Evolutionary conservation across 2,888 invertebrate species (phyloP).

Genomic region (Conomelus anceps): DNA sequence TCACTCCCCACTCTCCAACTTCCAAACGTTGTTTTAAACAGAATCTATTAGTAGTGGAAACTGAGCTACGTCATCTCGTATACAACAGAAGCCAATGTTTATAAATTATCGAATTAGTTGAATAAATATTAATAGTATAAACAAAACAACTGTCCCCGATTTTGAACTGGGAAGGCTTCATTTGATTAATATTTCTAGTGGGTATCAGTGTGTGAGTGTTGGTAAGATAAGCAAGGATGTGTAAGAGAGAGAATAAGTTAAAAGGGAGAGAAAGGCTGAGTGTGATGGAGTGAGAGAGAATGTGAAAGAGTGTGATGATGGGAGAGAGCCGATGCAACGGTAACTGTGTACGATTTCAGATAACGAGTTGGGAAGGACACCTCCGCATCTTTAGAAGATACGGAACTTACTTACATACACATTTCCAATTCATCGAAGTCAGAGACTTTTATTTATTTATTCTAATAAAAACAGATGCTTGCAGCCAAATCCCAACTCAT

Average conservation of each 20-base stretch:
- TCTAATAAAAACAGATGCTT: not conserved
- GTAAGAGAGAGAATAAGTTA: no score
- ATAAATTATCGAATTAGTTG: not conserved
- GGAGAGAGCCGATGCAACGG: not conserved
- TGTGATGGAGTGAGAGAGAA: no score
- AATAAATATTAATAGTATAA: not conserved
- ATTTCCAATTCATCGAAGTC: not conserved
- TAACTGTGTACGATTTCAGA: not conserved
- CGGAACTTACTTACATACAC: no score
- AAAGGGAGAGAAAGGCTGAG: not conserved
- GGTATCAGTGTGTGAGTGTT: not conserved
- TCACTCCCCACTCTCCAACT: not conserved
- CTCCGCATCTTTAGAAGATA: not conserved
- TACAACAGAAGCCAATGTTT: not conserved
- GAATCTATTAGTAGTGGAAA: not conserved
- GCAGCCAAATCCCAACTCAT: not conserved
- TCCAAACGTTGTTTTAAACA: not conserved
- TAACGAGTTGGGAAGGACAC: not conserved
- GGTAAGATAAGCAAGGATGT: no score
- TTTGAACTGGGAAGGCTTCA: no score
- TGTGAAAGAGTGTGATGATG: no score
- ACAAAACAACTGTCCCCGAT: not conserved
- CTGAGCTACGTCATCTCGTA: not conserved
- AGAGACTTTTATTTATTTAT: not conserved
- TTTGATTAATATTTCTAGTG: not conserved